Evolutionary conservation across 2,797 vertebrate species (phyloP), one percentile per base, ranked within the genome.

Genomic region (Ateles fusciceps): DNA sequence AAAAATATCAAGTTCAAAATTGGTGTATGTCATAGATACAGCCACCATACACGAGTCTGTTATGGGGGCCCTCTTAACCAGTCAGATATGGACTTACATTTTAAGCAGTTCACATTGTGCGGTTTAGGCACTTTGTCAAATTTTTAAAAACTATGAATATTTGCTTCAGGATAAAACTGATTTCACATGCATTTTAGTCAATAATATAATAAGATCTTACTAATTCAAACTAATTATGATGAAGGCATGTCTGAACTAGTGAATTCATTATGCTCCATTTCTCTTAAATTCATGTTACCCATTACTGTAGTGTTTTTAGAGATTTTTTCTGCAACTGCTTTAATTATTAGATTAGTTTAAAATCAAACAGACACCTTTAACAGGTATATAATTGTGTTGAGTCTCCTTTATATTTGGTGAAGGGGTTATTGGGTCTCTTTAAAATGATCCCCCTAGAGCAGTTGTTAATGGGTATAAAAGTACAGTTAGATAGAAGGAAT

Each of bases 201-300:
- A 9, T 15, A 42, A 50, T 61, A 39, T 12, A 72, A n/a, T 76
- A 91, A 75, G 81, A 36, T 55, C 61, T 94, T 61, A 76, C 84
- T 78, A 84, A 85, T 95, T 85, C 94, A 95, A 64, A 64, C 87
- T 90, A 64, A 95, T 72, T 92, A 81, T 80, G 64, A 79, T 9
- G 74, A 59, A 95, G 68, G 36, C 87, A 6, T 80, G 81, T 92
- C 93, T 85, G 42, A 91, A 46, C 81, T 80, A 57, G 87, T 36
- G 90, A 89, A 42, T 85, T 93, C 39, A 71, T 88, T 71, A 5
- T 24, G 39, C 48, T 61, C 59, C 52, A 9, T 76, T 74, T 44
- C 55, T 85, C 72, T 61, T 79, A 84, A 96, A 68, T 57, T 88
- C 48, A 61, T 55, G 21, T 52, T 93, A 36, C 92, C 97, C 72